phyloP scores from a whole-genome alignment of 2,888 invertebrate genomes.

The Yponomeuta plumbellus region DNA sequence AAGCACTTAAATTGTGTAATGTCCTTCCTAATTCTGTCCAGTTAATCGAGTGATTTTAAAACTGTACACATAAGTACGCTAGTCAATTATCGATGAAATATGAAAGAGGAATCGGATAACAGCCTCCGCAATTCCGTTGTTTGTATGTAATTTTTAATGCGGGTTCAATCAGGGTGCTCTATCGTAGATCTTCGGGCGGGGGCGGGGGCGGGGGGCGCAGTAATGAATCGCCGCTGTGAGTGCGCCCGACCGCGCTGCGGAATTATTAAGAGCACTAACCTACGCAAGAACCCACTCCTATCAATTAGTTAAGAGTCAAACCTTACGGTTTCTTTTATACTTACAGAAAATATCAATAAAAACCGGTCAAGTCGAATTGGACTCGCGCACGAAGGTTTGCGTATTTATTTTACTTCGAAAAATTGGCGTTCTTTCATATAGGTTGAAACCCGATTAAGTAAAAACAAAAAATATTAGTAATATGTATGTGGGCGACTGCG shows the following conservation, averaged over 20 bases:
- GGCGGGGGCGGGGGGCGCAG: conserved; percentile 64
- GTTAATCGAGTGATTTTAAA: conserved; percentile 34
- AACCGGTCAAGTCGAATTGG: not conserved
- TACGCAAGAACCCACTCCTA: not conserved
- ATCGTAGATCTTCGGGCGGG: conserved; percentile 70
- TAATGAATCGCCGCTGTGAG: conserved; percentile 71
- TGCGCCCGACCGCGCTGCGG: conserved; percentile 73
- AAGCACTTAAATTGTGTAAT: conserved; percentile 55
- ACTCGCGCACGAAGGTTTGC: too few species aligned
- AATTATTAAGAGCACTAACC: conserved; percentile 72
- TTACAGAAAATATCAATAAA: not conserved
- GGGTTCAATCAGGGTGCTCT: conserved; percentile 75
- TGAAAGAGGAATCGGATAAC: conserved; percentile 54
- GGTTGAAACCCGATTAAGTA: too few species aligned
- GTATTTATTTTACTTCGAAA: too few species aligned
- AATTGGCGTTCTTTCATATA: too few species aligned
- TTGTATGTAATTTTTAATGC: conserved; percentile 76
- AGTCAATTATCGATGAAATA: conserved; percentile 59
- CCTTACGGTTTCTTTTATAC: conserved; percentile 9
- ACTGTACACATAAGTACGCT: not conserved
- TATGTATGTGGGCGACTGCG: too few species aligned
- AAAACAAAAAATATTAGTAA: too few species aligned
- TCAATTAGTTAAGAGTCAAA: conserved; percentile 14
- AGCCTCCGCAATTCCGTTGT: conserved; percentile 51
- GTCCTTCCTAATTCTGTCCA: conserved; percentile 43